Conservation (phyloP, 2,113 vertebrate species). For the Stomatorhinus ivindoensis region DNA sequence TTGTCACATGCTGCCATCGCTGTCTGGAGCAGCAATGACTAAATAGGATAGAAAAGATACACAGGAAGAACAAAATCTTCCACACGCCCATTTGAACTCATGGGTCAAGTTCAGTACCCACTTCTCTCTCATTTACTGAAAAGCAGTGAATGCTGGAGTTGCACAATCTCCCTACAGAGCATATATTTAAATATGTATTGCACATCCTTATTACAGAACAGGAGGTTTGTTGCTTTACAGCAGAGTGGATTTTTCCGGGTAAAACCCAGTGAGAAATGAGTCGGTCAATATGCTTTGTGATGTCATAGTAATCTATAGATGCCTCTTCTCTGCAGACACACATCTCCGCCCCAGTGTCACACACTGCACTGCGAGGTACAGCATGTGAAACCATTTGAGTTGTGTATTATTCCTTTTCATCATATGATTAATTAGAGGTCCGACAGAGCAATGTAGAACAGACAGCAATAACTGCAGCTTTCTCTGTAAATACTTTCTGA, state of each 20-base stretch:
- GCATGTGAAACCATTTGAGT: background rate
- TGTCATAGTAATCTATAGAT: background rate
- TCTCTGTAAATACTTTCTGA: background rate
- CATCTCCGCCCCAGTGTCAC: background rate
- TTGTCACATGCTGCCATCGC: background rate
- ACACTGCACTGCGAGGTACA: too few species aligned
- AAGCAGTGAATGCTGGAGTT: conserved; percentile 25
- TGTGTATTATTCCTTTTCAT: background rate
- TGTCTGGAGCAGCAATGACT: background rate
- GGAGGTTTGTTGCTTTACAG: background rate
- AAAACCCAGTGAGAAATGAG: background rate
- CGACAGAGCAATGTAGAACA: background rate
- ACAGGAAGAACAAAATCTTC: background rate
- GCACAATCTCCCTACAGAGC: conserved; percentile 18
- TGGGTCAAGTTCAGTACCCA: conserved; percentile 20
- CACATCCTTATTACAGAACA: conserved; percentile 8
- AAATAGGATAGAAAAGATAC: background rate
- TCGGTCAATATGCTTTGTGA: background rate
- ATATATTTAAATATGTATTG: conserved; percentile 2
- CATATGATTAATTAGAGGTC: background rate
- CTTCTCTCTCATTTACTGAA: conserved; percentile 39
- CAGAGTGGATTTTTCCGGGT: background rate
- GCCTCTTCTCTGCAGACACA: background rate
- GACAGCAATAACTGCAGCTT: background rate
- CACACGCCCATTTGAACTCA: background rate